Percentiles rank a stretch among this genome's conserved stretches.
Evolutionary conservation across 2,113 vertebrate species (phyloP).

Genomic region (Coturnix japonica): DNA sequence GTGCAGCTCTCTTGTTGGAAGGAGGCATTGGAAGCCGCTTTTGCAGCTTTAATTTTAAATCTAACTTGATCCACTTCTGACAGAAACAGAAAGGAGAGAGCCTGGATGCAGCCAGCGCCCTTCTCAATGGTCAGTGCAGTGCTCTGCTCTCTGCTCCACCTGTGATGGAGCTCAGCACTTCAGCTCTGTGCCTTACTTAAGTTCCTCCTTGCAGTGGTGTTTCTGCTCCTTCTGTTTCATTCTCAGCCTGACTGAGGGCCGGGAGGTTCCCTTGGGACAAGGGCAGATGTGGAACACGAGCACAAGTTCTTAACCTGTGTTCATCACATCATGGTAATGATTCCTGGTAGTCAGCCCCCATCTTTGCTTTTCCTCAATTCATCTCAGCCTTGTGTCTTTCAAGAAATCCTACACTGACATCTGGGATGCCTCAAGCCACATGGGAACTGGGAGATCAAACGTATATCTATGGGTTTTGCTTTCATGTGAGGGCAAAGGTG

Average conservation of each 20-base stretch:
- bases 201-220: too few relatives aligned
- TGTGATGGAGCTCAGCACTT: neutral
- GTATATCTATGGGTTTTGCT: neutral
- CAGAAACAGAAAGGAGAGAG: neutral
- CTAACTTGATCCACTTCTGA: neutral
- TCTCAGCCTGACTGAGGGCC: neutral
- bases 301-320: neutral
- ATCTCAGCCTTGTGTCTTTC: neutral
- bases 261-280: neutral
- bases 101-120: neutral
- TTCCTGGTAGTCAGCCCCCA: neutral
- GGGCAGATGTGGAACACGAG: neutral
- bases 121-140: neutral
- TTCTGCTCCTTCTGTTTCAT: neutral
- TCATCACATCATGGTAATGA: neutral
- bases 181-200: fast-evolving
- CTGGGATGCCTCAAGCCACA: fast-evolving
- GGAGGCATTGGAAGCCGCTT: neutral
- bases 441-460: neutral
- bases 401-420: neutral
- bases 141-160: neutral
- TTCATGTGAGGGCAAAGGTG: neutral
- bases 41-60: neutral
- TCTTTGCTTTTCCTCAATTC: neutral
- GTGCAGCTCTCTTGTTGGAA: neutral